phyloP scores from a whole-genome alignment of 2,888 invertebrate genomes.

The Tachina lurida region DNA sequence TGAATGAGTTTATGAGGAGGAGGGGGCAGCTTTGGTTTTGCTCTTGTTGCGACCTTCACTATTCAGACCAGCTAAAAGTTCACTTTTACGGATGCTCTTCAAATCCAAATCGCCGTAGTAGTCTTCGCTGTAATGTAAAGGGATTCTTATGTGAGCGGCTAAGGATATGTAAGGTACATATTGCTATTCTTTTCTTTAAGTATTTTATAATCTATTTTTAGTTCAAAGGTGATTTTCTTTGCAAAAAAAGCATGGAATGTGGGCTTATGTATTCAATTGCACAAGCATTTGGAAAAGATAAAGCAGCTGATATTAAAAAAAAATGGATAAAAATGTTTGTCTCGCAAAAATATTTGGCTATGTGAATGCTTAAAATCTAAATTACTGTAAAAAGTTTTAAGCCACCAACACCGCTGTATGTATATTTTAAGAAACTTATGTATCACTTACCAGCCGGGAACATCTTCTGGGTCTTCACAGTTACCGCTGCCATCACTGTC shows the following conservation, averaged over 20 bases:
- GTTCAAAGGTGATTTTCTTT: conserved; percentile 43
- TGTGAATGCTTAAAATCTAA: neutral
- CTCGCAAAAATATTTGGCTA: neutral
- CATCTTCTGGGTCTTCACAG: conserved; percentile 97
- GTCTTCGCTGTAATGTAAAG: conserved; percentile 92
- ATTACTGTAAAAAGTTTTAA: conserved; percentile 27
- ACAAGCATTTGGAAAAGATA: conserved; percentile 37
- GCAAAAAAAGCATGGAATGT: conserved; percentile 34
- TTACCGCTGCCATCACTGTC: conserved; percentile 94
- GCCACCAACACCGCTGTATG: conserved; percentile 41
- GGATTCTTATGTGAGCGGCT: conserved; percentile 80
- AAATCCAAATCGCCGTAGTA: conserved; percentile 97
- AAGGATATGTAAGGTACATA: conserved; percentile 75
- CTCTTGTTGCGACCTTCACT: conserved; percentile 81
- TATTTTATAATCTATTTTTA: conserved; percentile 19
- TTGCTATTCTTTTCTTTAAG: conserved; percentile 28
- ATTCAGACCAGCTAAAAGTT: conserved; percentile 91
- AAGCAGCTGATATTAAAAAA: conserved; percentile 40
- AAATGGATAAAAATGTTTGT: neutral
- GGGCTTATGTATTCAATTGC: conserved; percentile 23
- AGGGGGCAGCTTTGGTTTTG: conserved; percentile 84
- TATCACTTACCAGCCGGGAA: conserved; percentile 94
- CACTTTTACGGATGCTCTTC: conserved; percentile 97
- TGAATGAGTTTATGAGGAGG: conserved; percentile 78
- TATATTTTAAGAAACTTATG: neutral